Evolutionary conservation across 2,113 vertebrate species (phyloP).

Genomic region (Archocentrus centrarchus): DNA sequence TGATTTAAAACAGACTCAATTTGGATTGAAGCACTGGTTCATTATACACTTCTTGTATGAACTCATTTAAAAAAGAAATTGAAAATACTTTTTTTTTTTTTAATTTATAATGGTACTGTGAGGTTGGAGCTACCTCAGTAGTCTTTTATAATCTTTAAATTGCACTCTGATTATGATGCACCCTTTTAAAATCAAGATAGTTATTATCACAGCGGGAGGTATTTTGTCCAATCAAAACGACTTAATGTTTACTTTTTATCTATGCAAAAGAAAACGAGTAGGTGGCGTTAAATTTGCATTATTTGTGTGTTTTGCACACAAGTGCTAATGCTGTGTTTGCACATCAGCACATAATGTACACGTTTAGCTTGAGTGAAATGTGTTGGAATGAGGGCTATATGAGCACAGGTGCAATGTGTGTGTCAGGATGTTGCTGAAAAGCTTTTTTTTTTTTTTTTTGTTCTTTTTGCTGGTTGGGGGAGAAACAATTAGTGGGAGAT

Average conservation of each 20-base stretch:
- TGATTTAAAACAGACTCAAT: background rate
- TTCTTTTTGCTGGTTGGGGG: background rate
- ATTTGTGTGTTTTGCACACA: constrained; percentile 29
- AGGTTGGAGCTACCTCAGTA: constrained; percentile 19
- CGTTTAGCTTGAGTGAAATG: constrained; percentile 21
- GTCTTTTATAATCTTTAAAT: constrained; percentile 15
- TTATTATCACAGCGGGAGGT: background rate
- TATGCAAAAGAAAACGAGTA: constrained; percentile 52
- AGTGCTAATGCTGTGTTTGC: constrained; percentile 45
- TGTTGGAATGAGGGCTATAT: constrained; percentile 24
- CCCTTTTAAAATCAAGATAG: background rate
- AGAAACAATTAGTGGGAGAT: background rate
- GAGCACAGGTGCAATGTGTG: constrained; percentile 58
- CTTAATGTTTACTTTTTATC: constrained; percentile 9
- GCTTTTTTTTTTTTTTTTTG: background rate
- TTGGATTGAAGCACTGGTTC: background rate
- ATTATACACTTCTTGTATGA: background rate
- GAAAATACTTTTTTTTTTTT: fast-evolving
- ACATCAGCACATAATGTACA: constrained; percentile 27
- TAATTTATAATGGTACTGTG: background rate
- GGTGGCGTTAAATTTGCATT: constrained; percentile 24
- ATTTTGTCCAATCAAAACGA: constrained; percentile 17
- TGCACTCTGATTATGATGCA: constrained; percentile 1
- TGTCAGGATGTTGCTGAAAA: background rate
- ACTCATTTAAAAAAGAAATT: background rate